Evolutionary conservation across 2,797 vertebrate genomes (phyloP).

Genomic region (Propithecus perrieri): DNA sequence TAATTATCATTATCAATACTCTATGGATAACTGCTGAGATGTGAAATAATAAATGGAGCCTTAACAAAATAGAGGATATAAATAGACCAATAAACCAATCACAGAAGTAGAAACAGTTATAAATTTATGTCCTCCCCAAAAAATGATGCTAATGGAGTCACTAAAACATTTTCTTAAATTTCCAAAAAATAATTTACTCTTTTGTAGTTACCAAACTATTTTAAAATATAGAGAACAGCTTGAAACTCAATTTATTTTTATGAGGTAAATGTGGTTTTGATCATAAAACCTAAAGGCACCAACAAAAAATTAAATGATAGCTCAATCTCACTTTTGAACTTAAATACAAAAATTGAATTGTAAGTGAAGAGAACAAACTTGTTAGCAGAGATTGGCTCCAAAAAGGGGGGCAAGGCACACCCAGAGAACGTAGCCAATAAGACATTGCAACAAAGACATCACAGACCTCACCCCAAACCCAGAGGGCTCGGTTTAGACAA

Average conservation of each 20-base stretch:
- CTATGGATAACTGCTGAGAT: not conserved
- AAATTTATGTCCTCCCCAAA: not conserved
- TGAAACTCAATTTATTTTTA: constrained; percentile 20
- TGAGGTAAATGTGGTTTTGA: constrained; percentile 23
- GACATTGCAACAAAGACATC: not conserved
- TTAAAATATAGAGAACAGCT: not conserved
- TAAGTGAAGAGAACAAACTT: not conserved
- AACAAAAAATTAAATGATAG: not conserved
- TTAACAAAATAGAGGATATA: not conserved
- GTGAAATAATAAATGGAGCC: constrained; percentile 27
- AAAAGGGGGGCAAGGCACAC: not conserved
- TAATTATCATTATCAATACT: not conserved
- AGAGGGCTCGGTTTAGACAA: not conserved
- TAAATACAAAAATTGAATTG: not conserved
- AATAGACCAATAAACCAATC: not conserved
- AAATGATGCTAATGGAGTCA: not conserved
- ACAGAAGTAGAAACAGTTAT: not conserved
- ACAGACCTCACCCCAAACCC: not conserved
- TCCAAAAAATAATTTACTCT: not conserved
- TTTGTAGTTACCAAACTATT: not conserved
- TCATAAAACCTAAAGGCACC: not conserved
- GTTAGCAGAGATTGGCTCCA: not conserved
- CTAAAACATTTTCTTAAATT: not conserved
- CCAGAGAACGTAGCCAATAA: not conserved
- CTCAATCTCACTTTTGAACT: constrained; percentile 15